Base-by-base conservation (phyloP, 1,140 invertebrate genomes). In the Bactericera cockerelli region DNA sequence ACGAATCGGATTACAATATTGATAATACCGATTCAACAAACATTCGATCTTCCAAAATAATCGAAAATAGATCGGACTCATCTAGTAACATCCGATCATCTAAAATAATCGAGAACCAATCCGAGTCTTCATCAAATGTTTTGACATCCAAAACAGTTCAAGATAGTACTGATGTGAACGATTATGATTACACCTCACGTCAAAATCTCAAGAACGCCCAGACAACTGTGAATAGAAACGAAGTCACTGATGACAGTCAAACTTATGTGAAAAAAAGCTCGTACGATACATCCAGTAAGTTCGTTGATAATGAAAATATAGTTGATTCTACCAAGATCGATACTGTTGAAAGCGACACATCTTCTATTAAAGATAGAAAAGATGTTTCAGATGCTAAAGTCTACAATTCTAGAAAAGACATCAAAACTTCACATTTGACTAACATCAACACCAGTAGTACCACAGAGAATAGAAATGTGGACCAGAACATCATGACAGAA, bases 401-500 rank as follows among this genome's bases (percentile, higher is more conserved):
- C 28, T 31, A 49, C 42, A 49, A 16, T 8, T 49, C 42, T 19
- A 42, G 13, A 16, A 36, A 54, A 8, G 56, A 61, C 36, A 59
- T 22, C 13, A 59, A 26, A 14, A 59, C 56, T 10, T 55, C 38
- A 6, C 42, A 49, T 49, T 16, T 49, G n/a, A 49, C n/a, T n/a
- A 49, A 49, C 13, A 57, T 26, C 28, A 56, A 54, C 21, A 21
- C 22, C 13, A 53, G 28, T 33, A 25, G 14, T 2, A 36, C 49
- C 8, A 49, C 36, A n/a, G 22, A 59, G 14, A 16, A 25, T 14
- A 26, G 11, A 58, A 49, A 59, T 42, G 66, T 66, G 8, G 64
- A 69, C 54, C 66, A 66, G 42, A 67, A 64, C 38, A 67, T 70
- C 42, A 64, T 68, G 56, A 67, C 56, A 14, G 69, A 71, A 61